Evolutionary conservation across 1,140 invertebrate genomes (phyloP).

Genomic region (Eurytemora carolleeae): DNA sequence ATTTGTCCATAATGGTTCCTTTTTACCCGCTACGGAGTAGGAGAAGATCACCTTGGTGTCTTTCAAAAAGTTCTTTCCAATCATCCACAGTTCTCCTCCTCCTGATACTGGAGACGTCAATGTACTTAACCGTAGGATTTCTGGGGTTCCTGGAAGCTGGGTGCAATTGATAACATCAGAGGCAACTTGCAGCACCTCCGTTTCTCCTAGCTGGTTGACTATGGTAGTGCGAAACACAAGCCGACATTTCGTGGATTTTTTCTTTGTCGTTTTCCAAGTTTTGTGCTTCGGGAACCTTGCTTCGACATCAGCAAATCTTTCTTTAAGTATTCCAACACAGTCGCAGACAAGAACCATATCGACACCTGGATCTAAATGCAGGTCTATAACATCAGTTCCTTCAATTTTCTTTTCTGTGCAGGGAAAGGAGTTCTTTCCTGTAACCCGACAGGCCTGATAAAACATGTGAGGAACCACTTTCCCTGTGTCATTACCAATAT

Average conservation of each 20-base stretch:
- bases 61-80: conserved; percentile 91
- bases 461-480: conserved; percentile 30
- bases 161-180: conserved; percentile 23
- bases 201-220: conserved; percentile 42
- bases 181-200: conserved; percentile 52
- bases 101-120: conserved; percentile 53
- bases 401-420: conserved; percentile 70
- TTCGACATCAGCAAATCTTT: conserved; percentile 88
- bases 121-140: conserved; percentile 60
- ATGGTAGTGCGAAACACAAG: conserved; percentile 76
- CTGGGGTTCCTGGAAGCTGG: conserved; percentile 81
- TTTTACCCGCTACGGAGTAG: conserved; percentile 22
- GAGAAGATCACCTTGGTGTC: conserved; percentile 74
- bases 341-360: conserved; percentile 57
- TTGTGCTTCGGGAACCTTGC: conserved; percentile 60
- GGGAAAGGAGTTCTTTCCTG: conserved; percentile 84
- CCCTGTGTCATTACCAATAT: conserved; percentile 20
- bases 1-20: background rate
- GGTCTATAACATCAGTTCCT: conserved; percentile 79
- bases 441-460: conserved; percentile 60
- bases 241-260: conserved; percentile 81
- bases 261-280: conserved; percentile 37
- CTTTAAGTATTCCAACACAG: conserved; percentile 51
- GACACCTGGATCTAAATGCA: conserved; percentile 63
- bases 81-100: conserved; percentile 72